Percentiles rank a stretch among this genome's conserved stretches.
phyloP scores from a whole-genome alignment of 2,113 vertebrate species.

The Camelus bactrianus region DNA sequence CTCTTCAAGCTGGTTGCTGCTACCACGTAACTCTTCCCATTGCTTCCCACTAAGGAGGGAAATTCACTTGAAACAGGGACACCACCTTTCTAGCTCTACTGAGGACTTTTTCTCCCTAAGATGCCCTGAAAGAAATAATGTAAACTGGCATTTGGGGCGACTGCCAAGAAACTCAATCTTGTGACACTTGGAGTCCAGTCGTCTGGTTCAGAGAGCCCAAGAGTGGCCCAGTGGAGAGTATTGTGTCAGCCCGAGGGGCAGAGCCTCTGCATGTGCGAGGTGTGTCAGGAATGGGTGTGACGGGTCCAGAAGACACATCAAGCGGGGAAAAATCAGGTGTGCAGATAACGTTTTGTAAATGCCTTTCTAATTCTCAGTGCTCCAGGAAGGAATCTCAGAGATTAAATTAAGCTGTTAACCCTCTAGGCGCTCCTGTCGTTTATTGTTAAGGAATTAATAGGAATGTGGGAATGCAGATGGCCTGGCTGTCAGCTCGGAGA shows the following conservation, averaged over 20 bases:
- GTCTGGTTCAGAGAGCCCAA: background rate
- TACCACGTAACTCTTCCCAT: background rate
- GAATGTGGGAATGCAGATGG: constrained; percentile 89
- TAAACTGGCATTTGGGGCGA: background rate
- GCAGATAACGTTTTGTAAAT: constrained; percentile 83
- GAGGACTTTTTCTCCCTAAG: background rate
- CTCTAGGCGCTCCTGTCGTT: constrained; percentile 90
- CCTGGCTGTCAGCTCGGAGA: constrained; percentile 87
- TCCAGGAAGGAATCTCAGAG: constrained; percentile 87
- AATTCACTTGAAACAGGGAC: background rate
- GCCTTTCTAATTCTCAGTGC: constrained; percentile 86
- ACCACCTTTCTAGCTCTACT: background rate
- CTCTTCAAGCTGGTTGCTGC: background rate
- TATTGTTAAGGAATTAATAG: constrained; percentile 90
- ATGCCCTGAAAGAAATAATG: background rate
- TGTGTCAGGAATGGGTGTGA: constrained; percentile 68
- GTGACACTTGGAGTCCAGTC: background rate
- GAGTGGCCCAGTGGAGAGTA: background rate
- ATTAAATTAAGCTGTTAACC: constrained; percentile 92
- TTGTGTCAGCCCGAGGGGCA: constrained; percentile 46
- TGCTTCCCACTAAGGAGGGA: background rate
- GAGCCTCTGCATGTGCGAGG: constrained; percentile 42
- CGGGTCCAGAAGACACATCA: constrained; percentile 70
- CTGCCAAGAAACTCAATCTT: background rate
- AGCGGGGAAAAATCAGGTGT: constrained; percentile 80